These are phyloP conservation scores for Scaptomyza reducta DNA, from an alignment of 2,888 invertebrate genomes.

Conservation along the genomic window DNA sequence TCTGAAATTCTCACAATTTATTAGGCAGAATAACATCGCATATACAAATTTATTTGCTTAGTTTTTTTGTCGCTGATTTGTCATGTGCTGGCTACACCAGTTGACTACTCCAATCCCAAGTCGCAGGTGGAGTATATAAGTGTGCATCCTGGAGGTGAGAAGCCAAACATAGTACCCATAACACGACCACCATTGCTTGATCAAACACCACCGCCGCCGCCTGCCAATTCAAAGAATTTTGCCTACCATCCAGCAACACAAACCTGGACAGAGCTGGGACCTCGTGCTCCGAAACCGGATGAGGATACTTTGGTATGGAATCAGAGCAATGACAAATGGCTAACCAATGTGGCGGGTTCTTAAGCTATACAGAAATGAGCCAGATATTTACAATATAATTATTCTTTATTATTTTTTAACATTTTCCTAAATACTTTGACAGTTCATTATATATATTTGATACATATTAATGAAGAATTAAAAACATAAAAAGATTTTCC, in stretches of 20 bases:
- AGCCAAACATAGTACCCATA: slow-evolving; percentile 63
- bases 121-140: slow-evolving; percentile 81
- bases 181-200: slow-evolving; percentile 62
- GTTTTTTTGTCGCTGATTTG: slow-evolving; percentile 37
- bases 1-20: slow-evolving; percentile 12
- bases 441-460: background rate
- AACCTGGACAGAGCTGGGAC: slow-evolving; percentile 73
- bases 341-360: slow-evolving; percentile 63
- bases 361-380: slow-evolving; percentile 2
- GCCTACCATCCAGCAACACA: slow-evolving; percentile 69
- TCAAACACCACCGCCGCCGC: slow-evolving; percentile 68
- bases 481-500: background rate
- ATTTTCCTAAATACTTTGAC: background rate
- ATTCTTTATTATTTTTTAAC: background rate
- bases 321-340: slow-evolving; percentile 82
- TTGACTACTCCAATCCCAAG: slow-evolving; percentile 73
- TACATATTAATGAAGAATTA: background rate
- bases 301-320: slow-evolving; percentile 80
- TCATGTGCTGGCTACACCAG: slow-evolving; percentile 14
- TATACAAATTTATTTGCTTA: slow-evolving; percentile 7
- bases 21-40: background rate
- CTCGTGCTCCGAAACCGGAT: slow-evolving; percentile 68
- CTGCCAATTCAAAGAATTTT: slow-evolving; percentile 75
- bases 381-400: background rate
- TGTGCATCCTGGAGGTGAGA: slow-evolving; percentile 19